Conservation (phyloP, 2,797 vertebrate genomes). For the Clarias laeviceps region DNA sequence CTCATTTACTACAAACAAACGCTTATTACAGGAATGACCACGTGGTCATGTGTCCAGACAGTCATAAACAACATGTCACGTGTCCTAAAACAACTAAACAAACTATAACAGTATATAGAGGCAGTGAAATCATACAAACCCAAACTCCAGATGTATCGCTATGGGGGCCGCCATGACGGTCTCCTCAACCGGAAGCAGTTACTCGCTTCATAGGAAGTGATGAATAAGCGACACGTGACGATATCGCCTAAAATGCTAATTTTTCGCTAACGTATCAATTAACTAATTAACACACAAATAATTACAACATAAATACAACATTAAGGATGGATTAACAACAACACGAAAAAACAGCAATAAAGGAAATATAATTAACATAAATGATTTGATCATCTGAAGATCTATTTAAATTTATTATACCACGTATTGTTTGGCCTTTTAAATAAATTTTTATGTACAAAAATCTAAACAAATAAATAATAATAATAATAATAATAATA, state of each 20-base stretch:
- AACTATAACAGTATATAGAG: not conserved
- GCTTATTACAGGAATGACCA: not conserved
- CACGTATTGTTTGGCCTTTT: not conserved
- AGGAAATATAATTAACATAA: not conserved
- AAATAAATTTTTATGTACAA: not conserved
- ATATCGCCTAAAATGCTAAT: no score
- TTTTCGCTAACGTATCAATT: not conserved
- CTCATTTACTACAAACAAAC: not conserved
- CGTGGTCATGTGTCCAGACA: no score
- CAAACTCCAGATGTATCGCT: constrained; percentile 86
- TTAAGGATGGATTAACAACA: not conserved
- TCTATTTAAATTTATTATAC: not conserved
- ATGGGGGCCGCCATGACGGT: constrained; percentile 90
- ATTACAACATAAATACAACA: not conserved
- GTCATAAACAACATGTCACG: not conserved
- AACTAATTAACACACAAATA: not conserved
- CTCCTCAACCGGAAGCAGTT: constrained; percentile 63
- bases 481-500: not conserved
- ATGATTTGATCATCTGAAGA: not conserved
- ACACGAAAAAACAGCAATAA: not conserved
- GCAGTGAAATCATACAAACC: constrained; percentile 73
- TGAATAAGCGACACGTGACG: not conserved
- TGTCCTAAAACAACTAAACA: not conserved
- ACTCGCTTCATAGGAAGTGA: constrained; percentile 61
- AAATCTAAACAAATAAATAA: not conserved